These are phyloP conservation scores for Ciona savignyi DNA, from an alignment of 23 tunicate genomes.

Conservation along the genomic window DNA sequence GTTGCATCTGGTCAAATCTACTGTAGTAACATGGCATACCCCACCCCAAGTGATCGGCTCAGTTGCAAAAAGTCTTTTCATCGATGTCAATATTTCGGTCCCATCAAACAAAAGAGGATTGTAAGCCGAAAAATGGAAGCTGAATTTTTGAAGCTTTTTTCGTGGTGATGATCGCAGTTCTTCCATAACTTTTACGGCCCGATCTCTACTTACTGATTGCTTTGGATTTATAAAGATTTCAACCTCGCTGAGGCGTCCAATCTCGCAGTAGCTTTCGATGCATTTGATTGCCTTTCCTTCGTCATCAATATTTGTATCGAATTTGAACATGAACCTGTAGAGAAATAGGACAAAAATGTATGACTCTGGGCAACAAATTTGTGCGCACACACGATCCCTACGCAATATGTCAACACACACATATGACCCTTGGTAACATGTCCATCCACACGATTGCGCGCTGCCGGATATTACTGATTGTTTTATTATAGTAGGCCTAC, in stretches of 20 bases:
- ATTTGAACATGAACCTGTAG: conserved; percentile 25
- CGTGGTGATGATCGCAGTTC: conserved; percentile 8
- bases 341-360: too few species aligned
- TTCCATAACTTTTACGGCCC: conserved; percentile 34
- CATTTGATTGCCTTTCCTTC: conserved; percentile 29
- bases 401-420: too few species aligned
- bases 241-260: conserved; percentile 20
- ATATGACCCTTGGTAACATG: too few species aligned
- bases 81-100: conserved; percentile 9
- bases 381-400: too few species aligned
- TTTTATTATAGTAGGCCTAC: too few species aligned
- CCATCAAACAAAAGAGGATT: conserved; percentile 38
- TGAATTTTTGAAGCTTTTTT: conserved; percentile 18
- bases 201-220: conserved; percentile 28
- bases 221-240: conserved; percentile 20
- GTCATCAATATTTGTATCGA: conserved; percentile 21
- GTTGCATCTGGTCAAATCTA: conserved; percentile 20
- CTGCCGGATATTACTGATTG: too few species aligned
- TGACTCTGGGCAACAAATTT: too few species aligned
- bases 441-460: too few species aligned
- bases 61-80: conserved; percentile 24
- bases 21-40: conserved; percentile 5
- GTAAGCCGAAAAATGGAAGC: conserved; percentile 30
- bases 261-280: conserved; percentile 20
- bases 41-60: background rate